Conservation (phyloP, 2,888 invertebrate genomes). For the Phania funesta region DNA sequence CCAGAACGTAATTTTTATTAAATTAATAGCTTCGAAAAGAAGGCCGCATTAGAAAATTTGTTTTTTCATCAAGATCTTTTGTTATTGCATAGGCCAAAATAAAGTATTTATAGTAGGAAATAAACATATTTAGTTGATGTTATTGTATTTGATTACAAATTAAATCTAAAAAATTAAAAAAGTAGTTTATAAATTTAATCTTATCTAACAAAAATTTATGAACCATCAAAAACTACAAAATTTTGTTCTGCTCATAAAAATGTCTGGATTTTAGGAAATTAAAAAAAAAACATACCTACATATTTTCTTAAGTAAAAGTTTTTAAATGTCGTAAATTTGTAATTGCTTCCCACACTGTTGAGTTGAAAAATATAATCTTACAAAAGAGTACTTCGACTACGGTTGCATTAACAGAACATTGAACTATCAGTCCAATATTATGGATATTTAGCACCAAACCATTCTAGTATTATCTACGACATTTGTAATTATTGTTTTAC, state of each 20-base stretch:
- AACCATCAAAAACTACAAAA: neutral
- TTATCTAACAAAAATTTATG: slow-evolving; percentile 4
- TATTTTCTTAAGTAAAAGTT: slow-evolving; percentile 29
- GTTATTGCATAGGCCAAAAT: too few species aligned
- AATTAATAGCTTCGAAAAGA: too few species aligned
- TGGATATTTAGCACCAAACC: neutral
- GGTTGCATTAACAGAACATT: slow-evolving; percentile 54
- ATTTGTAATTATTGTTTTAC: too few species aligned
- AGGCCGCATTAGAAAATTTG: too few species aligned
- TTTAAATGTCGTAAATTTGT: slow-evolving; percentile 13
- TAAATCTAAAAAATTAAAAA: neutral
- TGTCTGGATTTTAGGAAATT: slow-evolving; percentile 23
- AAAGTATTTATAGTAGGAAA: too few species aligned
- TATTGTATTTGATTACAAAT: neutral
- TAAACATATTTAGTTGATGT: neutral
- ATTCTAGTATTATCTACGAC: neutral
- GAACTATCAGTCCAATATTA: slow-evolving; percentile 39
- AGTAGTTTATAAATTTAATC: neutral
- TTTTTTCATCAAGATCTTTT: too few species aligned
- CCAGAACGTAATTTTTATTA: too few species aligned
- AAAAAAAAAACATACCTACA: slow-evolving; percentile 5
- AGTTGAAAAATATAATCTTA: slow-evolving; percentile 26
- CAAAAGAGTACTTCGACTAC: slow-evolving; percentile 40
- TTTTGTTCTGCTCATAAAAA: neutral
- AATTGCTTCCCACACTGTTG: slow-evolving; percentile 52